A percentile compares a stretch with the other conserved stretches of the same genome.
These are phyloP conservation scores for Lepus townsendii DNA, from an alignment of 2,797 vertebrate genomes.

Conservation along the genomic window DNA sequence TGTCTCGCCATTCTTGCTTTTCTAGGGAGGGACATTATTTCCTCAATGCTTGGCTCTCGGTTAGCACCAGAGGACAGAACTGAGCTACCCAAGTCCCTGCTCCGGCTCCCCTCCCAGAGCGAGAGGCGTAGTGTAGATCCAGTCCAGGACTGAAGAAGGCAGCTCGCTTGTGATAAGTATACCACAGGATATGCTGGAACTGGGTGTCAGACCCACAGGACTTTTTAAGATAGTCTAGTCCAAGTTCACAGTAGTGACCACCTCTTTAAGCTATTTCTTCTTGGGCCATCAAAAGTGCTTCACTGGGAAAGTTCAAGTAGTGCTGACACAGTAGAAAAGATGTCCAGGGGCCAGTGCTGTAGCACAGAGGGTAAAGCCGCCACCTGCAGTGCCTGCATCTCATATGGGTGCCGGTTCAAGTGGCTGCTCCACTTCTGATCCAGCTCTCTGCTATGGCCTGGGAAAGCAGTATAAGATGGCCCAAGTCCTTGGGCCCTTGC, in stretches of 20 bases:
- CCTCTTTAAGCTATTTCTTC: neutral
- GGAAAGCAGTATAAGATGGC: too few species aligned
- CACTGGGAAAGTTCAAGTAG: neutral
- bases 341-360: too few species aligned
- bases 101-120: neutral
- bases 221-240: constrained; percentile 12
- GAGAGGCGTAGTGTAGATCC: neutral
- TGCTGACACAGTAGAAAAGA: neutral
- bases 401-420: too few species aligned
- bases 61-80: neutral
- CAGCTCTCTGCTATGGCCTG: too few species aligned
- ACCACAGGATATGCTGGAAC: neutral
- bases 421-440: too few species aligned
- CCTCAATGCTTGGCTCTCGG: neutral
- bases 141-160: neutral
- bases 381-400: too few species aligned
- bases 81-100: neutral
- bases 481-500: too few species aligned
- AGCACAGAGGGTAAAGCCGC: too few species aligned
- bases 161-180: neutral
- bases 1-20: neutral
- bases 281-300: neutral
- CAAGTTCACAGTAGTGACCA: neutral
- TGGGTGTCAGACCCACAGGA: neutral
- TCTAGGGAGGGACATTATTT: neutral